Conservation (phyloP, 2,888 invertebrate species). For the Mimas tiliae region DNA sequence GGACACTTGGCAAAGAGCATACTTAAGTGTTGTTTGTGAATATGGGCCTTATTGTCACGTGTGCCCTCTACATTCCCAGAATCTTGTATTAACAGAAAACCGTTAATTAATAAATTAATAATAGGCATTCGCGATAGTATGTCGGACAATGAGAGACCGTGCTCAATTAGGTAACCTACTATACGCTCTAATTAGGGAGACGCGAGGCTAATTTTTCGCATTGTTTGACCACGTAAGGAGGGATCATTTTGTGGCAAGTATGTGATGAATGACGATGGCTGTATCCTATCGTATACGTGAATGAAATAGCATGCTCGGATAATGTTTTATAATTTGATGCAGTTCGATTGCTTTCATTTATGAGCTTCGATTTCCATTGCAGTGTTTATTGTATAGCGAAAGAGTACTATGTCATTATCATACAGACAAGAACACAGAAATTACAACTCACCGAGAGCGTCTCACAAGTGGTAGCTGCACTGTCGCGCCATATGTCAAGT, state of each 20-base stretch:
- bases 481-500: no score
- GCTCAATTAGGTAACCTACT: neutral
- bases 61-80: neutral
- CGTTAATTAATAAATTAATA: neutral
- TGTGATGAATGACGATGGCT: slow-evolving; percentile 8
- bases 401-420: no score
- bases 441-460: no score
- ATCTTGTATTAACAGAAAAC: neutral
- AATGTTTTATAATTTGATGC: neutral
- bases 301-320: neutral
- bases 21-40: no score
- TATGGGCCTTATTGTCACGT: no score
- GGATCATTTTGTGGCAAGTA: neutral
- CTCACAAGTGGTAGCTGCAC: no score
- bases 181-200: slow-evolving; percentile 18
- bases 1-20: no score
- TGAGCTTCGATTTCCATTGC: neutral
- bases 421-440: no score
- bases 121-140: neutral
- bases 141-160: neutral
- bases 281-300: neutral
- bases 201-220: slow-evolving; percentile 39
- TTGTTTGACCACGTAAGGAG: slow-evolving; percentile 37
- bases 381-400: no score
- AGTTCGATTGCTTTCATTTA: no score